Percentiles rank a stretch among this genome's conserved stretches.
Evolutionary conservation across 2,888 invertebrate species (phyloP).

Genomic region (Caenorhabditis sp.): DNA sequence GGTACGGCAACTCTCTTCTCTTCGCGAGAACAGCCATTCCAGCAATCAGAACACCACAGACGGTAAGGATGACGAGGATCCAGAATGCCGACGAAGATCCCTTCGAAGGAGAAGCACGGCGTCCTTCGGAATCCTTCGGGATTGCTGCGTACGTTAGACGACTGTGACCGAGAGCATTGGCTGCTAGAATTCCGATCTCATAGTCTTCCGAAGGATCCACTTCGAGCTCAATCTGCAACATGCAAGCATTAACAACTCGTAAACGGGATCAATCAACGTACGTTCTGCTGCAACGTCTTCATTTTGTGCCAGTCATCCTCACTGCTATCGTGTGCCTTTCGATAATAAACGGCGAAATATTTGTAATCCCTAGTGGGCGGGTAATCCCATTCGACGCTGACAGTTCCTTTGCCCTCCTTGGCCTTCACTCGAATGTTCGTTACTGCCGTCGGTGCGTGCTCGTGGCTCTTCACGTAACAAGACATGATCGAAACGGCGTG

Average conservation of each 20-base stretch:
- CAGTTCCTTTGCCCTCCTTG: constrained; percentile 17
- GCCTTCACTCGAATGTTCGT: constrained; percentile 40
- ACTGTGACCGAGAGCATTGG: constrained; percentile 66
- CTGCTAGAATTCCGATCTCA: constrained; percentile 63
- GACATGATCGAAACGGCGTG: constrained; percentile 60
- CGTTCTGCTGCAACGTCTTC: constrained; percentile 54
- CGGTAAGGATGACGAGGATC: constrained; percentile 45
- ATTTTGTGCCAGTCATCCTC: constrained; percentile 37
- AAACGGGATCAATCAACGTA: constrained; percentile 33
- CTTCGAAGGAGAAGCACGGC: constrained; percentile 10
- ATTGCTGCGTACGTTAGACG: constrained; percentile 55
- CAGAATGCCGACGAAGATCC: constrained; percentile 48
- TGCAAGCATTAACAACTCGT: too few relatives aligned
- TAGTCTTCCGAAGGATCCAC: constrained; percentile 43
- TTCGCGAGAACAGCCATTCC: constrained; percentile 49
- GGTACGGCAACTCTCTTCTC: constrained; percentile 54
- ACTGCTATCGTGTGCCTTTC: constrained; percentile 40
- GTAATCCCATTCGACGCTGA: constrained; percentile 59
- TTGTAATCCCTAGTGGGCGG: constrained; percentile 54
- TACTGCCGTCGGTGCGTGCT: constrained; percentile 48
- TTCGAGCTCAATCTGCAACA: constrained; percentile 42
- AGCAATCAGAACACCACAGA: constrained; percentile 25
- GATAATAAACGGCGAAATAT: constrained; percentile 66
- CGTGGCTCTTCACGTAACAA: constrained; percentile 60
- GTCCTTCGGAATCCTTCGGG: constrained; percentile 20